A percentile compares a stretch with the other conserved stretches of the same genome.
These are phyloP conservation scores for Tiphia femorata DNA, from an alignment of 2,888 invertebrate genomes.

Conservation along the genomic window DNA sequence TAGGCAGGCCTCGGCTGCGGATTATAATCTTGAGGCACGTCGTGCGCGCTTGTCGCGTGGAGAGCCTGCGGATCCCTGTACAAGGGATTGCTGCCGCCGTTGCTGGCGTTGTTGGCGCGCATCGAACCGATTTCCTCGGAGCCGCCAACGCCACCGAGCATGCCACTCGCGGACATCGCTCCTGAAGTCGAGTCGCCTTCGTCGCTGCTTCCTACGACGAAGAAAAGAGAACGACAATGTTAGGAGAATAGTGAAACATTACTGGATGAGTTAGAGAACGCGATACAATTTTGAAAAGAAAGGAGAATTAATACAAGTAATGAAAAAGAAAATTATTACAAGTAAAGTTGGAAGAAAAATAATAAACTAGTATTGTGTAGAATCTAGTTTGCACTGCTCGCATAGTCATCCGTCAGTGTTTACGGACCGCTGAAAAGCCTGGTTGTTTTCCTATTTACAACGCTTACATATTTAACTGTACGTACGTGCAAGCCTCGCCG, in stretches of 20 bases:
- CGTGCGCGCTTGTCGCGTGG: conserved; percentile 44
- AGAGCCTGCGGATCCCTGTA: conserved; percentile 51
- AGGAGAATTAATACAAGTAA: too few species aligned
- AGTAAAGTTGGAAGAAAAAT: too few species aligned
- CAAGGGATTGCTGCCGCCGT: conserved; percentile 35
- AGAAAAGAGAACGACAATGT: neutral
- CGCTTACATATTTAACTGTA: too few species aligned
- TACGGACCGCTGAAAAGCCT: too few species aligned
- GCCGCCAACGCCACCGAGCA: conserved; percentile 52
- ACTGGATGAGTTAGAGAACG: neutral
- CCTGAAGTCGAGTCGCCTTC: conserved; percentile 71
- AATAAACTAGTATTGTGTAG: too few species aligned
- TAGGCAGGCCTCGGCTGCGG: conserved; percentile 39
- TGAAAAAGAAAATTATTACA: too few species aligned
- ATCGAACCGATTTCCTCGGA: conserved; percentile 57
- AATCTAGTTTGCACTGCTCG: too few species aligned
- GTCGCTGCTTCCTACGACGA: conserved; percentile 67
- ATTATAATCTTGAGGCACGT: conserved; percentile 48
- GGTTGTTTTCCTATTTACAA: too few species aligned
- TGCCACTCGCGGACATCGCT: conserved; percentile 65
- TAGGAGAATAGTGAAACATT: too few species aligned
- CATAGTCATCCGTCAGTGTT: too few species aligned
- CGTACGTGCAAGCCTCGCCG: too few species aligned
- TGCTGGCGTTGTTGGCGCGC: conserved; percentile 33
- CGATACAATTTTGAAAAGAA: neutral